A percentile compares a stretch with the other conserved stretches of the same genome.
Evolutionary conservation across 2,888 invertebrate genomes (phyloP).

Genomic region (Ashinkailepas kermadecensis): DNA sequence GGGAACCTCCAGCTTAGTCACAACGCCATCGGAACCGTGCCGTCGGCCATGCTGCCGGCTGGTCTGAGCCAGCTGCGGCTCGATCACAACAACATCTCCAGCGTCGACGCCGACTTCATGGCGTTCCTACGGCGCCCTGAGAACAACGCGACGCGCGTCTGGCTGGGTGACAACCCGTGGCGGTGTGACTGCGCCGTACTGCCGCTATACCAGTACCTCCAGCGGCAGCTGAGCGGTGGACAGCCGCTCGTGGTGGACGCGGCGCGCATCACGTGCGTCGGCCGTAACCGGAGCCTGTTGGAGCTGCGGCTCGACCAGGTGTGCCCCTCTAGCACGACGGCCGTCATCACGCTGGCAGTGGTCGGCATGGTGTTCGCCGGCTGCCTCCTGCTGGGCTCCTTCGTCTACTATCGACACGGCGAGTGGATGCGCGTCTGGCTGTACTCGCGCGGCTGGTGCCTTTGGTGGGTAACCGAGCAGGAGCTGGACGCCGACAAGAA

Average conservation of each 20-base stretch:
- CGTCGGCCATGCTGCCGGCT: constrained; percentile 15
- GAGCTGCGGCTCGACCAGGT: constrained; percentile 16
- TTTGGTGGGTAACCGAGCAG: constrained; percentile 52
- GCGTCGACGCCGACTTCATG: neutral
- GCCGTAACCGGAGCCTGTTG: neutral
- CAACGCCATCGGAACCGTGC: constrained; percentile 45
- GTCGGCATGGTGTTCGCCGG: constrained; percentile 32
- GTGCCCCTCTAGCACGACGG: constrained; percentile 23
- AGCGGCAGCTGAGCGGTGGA: constrained; percentile 38
- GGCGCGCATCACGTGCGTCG: neutral
- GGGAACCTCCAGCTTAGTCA: constrained; percentile 41
- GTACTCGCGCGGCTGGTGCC: constrained; percentile 52
- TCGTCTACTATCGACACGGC: constrained; percentile 37
- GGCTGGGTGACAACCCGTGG: constrained; percentile 60
- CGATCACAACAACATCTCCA: constrained; percentile 45
- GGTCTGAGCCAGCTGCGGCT: constrained; percentile 46
- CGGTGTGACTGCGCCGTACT: constrained; percentile 57
- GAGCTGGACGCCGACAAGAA: constrained; percentile 59
- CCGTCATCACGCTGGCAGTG: constrained; percentile 26
- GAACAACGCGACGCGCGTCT: constrained; percentile 38
- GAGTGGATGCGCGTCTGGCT: constrained; percentile 60
- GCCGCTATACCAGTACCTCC: constrained; percentile 52
- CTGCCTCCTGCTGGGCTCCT: constrained; percentile 32
- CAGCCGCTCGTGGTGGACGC: constrained; percentile 23
- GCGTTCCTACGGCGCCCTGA: neutral